phyloP scores from a whole-genome alignment of 64 coral and sea anemone species.

The Stylophora pistillata region DNA sequence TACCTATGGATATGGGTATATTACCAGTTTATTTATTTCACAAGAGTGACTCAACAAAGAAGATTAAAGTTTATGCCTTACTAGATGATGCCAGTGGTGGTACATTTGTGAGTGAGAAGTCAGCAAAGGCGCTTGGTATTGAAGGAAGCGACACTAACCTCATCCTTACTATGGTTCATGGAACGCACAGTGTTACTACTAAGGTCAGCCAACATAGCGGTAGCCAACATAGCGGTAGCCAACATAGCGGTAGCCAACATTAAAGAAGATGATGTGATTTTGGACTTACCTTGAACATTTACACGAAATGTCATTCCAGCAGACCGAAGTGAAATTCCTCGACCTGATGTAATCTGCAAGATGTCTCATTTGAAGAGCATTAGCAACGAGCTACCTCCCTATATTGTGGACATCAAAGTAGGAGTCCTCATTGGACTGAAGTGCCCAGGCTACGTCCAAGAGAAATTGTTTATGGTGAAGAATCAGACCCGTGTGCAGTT shows the following conservation, averaged over 20 bases:
- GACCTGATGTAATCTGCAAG: too few species aligned
- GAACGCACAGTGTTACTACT: slow-evolving; percentile 32
- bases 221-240: too few species aligned
- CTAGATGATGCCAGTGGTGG: too few species aligned
- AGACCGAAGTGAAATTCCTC: slow-evolving; percentile 63
- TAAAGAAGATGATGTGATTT: not conserved
- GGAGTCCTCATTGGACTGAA: slow-evolving; percentile 73
- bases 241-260: slow-evolving; percentile 27
- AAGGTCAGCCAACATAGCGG: slow-evolving; percentile 34
- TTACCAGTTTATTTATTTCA: too few species aligned
- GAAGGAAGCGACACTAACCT: not conserved
- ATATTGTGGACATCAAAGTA: slow-evolving; percentile 63
- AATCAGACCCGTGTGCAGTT: slow-evolving; percentile 57
- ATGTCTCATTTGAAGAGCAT: slow-evolving; percentile 1
- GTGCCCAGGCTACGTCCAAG: slow-evolving; percentile 61
- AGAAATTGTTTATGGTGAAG: slow-evolving; percentile 61
- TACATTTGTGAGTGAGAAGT: too few species aligned
- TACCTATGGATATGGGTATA: not conserved
- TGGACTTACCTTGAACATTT: slow-evolving; percentile 17
- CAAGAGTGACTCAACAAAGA: too few species aligned
- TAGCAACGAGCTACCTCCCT: slow-evolving; percentile 20
- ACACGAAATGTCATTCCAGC: slow-evolving; percentile 58
- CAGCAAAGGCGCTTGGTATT: too few species aligned
- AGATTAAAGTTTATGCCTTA: not conserved
- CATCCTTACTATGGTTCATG: slow-evolving; percentile 47